These are phyloP conservation scores for Pseudorhiza aurosa DNA, from an alignment of 30 jellyfish, hydroid and myxozoan species.

Conservation along the genomic window DNA sequence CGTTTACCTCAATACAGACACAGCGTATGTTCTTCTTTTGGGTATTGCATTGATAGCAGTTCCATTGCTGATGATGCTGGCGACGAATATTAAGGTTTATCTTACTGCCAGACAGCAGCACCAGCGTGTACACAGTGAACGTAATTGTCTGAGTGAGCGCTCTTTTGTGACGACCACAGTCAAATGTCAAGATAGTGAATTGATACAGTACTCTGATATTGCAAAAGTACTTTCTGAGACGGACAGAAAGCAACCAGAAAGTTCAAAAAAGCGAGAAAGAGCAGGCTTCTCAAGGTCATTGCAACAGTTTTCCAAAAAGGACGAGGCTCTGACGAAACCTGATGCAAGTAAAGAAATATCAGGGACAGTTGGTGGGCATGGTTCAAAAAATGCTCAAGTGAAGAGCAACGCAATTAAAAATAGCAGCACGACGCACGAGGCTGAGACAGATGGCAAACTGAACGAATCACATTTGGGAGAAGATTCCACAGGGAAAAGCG, in stretches of 20 bases:
- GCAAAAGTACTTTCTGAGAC: background rate
- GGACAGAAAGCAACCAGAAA: background rate
- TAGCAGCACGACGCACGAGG: too few species aligned
- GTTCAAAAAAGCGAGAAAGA: background rate
- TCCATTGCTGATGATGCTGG: slow-evolving; percentile 16
- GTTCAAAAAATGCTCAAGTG: too few species aligned
- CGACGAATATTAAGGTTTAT: slow-evolving; percentile 11
- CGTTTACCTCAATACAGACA: background rate
- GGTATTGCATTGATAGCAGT: background rate
- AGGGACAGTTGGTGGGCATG: too few species aligned
- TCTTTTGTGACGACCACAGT: background rate
- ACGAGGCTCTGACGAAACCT: too few species aligned
- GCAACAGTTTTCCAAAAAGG: too few species aligned
- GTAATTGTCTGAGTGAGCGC: background rate
- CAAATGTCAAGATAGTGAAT: slow-evolving; percentile 8
- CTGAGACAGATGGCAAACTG: too few species aligned
- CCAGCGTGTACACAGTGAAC: background rate
- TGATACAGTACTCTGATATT: background rate
- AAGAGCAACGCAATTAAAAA: too few species aligned
- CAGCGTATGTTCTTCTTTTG: background rate
- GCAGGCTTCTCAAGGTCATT: background rate
- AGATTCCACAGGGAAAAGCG: too few species aligned
- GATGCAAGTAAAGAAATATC: too few species aligned
- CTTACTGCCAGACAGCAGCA: slow-evolving; percentile 42
- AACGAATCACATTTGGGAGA: too few species aligned